Conservation (phyloP, 2,113 vertebrate genomes). For the Sinocyclocheilus maitianheensis region DNA sequence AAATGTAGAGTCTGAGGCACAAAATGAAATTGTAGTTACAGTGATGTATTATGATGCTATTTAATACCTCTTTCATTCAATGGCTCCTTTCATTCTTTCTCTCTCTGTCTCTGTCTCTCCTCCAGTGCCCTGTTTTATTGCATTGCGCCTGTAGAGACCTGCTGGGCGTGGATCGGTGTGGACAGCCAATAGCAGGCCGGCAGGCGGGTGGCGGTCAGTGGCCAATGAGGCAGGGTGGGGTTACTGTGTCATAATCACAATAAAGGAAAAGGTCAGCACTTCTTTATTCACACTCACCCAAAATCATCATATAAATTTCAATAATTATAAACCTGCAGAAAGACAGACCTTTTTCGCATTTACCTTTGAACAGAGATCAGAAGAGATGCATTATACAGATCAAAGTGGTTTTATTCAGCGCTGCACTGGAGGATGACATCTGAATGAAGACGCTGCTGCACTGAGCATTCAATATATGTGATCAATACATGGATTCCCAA, state of each 20-base stretch:
- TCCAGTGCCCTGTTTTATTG: conserved; percentile 22
- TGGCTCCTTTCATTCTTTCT: neutral
- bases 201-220: conserved; percentile 18
- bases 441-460: conserved; percentile 31
- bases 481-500: conserved; percentile 52
- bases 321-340: neutral
- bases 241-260: conserved; percentile 15
- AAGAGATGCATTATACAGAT: neutral
- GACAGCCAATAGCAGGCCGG: conserved; percentile 13
- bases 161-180: conserved; percentile 5
- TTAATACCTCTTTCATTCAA: conserved; percentile 5
- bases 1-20: neutral
- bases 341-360: neutral
- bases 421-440: conserved; percentile 12
- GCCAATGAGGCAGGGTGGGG: conserved; percentile 17
- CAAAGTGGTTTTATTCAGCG: neutral
- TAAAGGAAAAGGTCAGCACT: conserved; percentile 16
- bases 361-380: conserved; percentile 5
- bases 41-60: conserved; percentile 3
- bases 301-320: neutral
- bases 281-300: neutral
- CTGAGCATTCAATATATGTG: conserved; percentile 33
- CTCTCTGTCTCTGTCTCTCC: neutral
- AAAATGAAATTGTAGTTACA: neutral
- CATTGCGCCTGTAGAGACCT: conserved; percentile 11